Percentiles rank a stretch among this genome's conserved stretches.
phyloP scores from a whole-genome alignment of 2,888 invertebrate genomes.

The Agonopterix alstromeriana region DNA sequence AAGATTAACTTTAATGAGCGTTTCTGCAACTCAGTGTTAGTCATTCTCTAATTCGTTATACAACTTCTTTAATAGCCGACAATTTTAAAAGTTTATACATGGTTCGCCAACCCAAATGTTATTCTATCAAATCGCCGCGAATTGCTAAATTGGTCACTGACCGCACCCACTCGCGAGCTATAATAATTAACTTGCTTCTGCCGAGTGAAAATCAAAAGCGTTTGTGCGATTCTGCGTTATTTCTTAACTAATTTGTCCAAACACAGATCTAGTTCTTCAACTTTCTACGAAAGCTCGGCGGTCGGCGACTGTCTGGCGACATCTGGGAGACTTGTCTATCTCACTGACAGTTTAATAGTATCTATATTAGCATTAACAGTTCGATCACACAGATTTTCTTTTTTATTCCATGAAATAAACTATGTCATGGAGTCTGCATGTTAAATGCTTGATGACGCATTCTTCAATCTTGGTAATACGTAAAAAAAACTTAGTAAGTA shows the following conservation, averaged over 20 bases:
- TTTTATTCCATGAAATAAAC: too few species aligned
- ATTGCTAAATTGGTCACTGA: conserved; percentile 12
- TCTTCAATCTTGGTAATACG: conserved; percentile 5
- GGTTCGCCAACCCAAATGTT: not conserved
- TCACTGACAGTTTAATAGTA: conserved; percentile 31
- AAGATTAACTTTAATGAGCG: too few species aligned
- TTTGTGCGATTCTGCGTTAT: conserved; percentile 37
- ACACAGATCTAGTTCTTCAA: conserved; percentile 67
- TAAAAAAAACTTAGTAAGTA: conserved; percentile 13
- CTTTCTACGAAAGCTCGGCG: conserved; percentile 65
- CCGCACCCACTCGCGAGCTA: conserved; percentile 13
- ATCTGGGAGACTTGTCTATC: conserved; percentile 31
- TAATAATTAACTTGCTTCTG: conserved; percentile 21
- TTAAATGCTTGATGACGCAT: too few species aligned
- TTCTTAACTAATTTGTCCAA: conserved; percentile 50
- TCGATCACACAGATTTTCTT: too few species aligned
- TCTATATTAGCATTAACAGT: too few species aligned
- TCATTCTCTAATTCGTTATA: not conserved
- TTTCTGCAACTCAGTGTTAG: too few species aligned
- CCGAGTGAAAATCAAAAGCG: conserved; percentile 46
- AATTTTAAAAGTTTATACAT: conserved; percentile 13
- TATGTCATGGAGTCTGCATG: too few species aligned
- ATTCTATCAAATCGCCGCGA: conserved; percentile 4
- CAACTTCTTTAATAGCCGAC: not conserved
- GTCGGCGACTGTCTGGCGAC: conserved; percentile 44